phyloP scores from a whole-genome alignment of 2,797 vertebrate genomes.

The Alcedo atthis region DNA sequence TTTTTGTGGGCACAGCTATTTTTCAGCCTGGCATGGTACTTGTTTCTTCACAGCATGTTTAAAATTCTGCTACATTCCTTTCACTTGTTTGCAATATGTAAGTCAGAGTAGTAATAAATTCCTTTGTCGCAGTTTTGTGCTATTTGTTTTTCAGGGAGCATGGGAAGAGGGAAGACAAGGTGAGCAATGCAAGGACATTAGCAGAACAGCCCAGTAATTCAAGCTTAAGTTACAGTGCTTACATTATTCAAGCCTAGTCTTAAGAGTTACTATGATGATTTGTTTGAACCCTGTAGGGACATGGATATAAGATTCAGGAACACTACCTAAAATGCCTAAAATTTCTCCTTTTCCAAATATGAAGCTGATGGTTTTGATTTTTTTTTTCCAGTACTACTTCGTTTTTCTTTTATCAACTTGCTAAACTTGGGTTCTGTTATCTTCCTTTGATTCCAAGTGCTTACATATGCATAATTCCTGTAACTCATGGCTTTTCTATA shows the following conservation, averaged over 20 bases:
- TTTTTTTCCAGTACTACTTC: not conserved
- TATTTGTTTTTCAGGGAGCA: not conserved
- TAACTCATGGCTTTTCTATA: not conserved
- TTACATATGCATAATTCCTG: not conserved
- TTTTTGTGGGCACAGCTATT: not conserved
- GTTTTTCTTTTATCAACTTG: not conserved
- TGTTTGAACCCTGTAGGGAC: not conserved
- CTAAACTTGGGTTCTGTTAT: not conserved
- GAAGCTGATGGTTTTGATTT: not conserved
- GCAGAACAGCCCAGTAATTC: not conserved
- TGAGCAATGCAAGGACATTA: not conserved
- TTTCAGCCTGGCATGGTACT: not conserved
- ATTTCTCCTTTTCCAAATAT: not conserved
- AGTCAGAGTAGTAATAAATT: not conserved
- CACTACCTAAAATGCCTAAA: not conserved
- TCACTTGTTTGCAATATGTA: not conserved
- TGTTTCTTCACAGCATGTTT: not conserved
- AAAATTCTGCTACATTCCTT: not conserved
- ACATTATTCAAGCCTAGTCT: not conserved
- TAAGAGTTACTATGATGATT: not conserved
- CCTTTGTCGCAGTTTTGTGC: not conserved
- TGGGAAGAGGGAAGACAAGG: not conserved
- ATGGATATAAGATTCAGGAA: not conserved
- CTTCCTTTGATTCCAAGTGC: not conserved
- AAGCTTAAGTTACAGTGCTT: not conserved